A percentile compares a stretch with the other conserved stretches of the same genome.
Conservation (phyloP, 1,140 invertebrate species). For the Drosophila lowei region DNA sequence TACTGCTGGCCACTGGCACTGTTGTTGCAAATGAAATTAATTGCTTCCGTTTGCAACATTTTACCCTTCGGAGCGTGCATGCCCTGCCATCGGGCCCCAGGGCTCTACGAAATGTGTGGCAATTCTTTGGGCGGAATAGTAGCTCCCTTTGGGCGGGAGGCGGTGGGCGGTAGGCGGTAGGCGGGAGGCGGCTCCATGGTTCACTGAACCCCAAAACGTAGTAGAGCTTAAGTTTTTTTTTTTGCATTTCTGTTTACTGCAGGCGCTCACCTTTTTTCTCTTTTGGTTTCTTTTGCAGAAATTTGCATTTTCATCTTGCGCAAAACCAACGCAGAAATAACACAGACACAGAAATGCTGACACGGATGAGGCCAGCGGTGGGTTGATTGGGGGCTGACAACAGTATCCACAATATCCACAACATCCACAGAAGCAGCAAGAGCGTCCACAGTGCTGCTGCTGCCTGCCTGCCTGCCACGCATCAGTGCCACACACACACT, state of each 20-base stretch:
- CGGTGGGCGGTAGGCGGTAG: not conserved
- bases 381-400: constrained; percentile 56
- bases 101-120: constrained; percentile 51
- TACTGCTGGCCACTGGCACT: constrained; percentile 5
- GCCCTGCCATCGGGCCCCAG: constrained; percentile 45
- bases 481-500: constrained; percentile 32
- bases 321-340: constrained; percentile 39
- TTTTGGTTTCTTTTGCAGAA: constrained; percentile 61
- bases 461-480: no score
- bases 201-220: constrained; percentile 29
- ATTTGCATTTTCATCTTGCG: constrained; percentile 78
- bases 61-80: constrained; percentile 47
- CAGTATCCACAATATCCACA: constrained; percentile 29
- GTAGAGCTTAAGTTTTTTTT: constrained; percentile 22
- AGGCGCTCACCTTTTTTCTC: constrained; percentile 40
- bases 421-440: constrained; percentile 27
- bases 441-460: not conserved
- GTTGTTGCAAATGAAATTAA: constrained; percentile 66
- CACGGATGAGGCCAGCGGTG: constrained; percentile 53
- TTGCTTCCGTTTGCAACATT: constrained; percentile 74
- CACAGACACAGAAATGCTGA: constrained; percentile 61
- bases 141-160: constrained; percentile 13
- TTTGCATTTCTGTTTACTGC: constrained; percentile 44
- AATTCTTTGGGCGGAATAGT: constrained; percentile 53
- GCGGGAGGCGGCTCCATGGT: constrained; percentile 15